phyloP scores from a whole-genome alignment of 2,113 vertebrate genomes.

The Cranoglanis bouderius region DNA sequence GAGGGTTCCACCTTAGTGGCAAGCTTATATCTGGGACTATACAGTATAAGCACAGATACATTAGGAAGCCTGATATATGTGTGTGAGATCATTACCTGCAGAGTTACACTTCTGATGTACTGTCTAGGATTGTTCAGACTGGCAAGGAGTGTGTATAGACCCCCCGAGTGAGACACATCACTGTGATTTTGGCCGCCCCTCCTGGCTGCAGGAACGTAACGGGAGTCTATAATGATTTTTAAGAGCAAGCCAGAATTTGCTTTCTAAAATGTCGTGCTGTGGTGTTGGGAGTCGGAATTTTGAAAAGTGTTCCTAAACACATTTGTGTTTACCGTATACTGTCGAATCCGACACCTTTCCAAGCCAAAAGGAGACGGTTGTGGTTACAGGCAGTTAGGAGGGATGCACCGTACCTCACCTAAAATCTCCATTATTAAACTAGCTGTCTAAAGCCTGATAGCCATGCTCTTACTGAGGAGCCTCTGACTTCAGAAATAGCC shows the following conservation, averaged over 20 bases:
- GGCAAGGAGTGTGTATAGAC: background rate
- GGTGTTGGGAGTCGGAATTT: background rate
- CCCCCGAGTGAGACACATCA: background rate
- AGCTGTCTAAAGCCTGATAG: background rate
- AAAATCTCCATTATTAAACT: background rate
- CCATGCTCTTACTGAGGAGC: background rate
- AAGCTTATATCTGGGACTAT: background rate
- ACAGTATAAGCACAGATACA: background rate
- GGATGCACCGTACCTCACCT: background rate
- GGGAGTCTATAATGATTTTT: background rate
- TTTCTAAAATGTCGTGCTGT: background rate
- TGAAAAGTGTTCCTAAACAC: background rate
- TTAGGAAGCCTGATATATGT: background rate
- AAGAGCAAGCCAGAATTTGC: background rate
- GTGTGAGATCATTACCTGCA: background rate
- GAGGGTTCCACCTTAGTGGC: background rate
- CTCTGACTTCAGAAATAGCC: conserved; percentile 31
- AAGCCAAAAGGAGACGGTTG: background rate
- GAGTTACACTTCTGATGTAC: background rate
- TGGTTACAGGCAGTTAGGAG: background rate
- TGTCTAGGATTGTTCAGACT: background rate
- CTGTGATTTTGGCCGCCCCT: background rate
- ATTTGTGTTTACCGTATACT: background rate
- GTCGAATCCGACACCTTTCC: background rate
- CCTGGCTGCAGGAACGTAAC: background rate